Conservation (phyloP, 92 coral and sea anemone species). For the Blastomussa wellsi region DNA sequence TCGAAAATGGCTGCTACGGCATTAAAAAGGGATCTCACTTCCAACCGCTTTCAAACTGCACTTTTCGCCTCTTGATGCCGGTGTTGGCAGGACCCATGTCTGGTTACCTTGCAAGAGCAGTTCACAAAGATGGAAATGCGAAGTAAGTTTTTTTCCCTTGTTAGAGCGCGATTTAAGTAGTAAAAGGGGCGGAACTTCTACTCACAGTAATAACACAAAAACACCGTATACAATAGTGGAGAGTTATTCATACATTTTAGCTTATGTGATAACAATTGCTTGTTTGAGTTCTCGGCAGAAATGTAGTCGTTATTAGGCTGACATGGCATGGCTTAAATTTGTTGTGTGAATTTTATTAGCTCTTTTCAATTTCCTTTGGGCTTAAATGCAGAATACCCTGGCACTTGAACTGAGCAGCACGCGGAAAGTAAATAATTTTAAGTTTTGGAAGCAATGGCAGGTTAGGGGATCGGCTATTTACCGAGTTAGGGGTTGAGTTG, state of each 20-base stretch:
- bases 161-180: conserved; percentile 18
- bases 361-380: conserved; percentile 22
- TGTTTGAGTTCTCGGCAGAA: conserved; percentile 3
- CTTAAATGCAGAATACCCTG: conserved; percentile 17
- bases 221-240: no score
- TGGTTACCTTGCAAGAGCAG: conserved; percentile 29
- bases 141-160: conserved; percentile 14
- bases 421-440: conserved; percentile 15
- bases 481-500: background rate
- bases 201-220: no score
- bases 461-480: background rate
- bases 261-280: conserved; percentile 7
- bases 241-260: background rate
- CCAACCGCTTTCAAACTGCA: conserved; percentile 31
- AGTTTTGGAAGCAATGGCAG: conserved; percentile 31
- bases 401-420: background rate
- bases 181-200: background rate
- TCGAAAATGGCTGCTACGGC: conserved; percentile 48
- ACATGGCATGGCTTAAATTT: background rate
- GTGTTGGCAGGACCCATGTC: conserved; percentile 18
- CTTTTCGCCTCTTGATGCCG: conserved; percentile 31
- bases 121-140: conserved; percentile 33
- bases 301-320: conserved; percentile 7
- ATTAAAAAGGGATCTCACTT: conserved; percentile 27
- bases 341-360: background rate